phyloP scores from a whole-genome alignment of 2,797 vertebrate genomes.

The Meriones psammophilus region DNA sequence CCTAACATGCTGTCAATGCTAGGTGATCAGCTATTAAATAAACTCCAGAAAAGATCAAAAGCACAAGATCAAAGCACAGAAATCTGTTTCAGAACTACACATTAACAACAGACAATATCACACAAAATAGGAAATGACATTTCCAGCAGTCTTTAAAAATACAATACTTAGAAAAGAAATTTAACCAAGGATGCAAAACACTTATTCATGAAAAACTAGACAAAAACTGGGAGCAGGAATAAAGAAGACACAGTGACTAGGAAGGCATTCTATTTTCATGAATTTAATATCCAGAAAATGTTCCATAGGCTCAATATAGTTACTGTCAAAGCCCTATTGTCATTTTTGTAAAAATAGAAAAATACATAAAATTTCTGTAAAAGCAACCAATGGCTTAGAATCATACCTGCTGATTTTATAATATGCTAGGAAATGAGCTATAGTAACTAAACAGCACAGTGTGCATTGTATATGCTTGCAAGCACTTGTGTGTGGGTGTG shows the following conservation, averaged over 20 bases:
- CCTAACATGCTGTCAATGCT: not conserved
- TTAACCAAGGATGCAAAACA: not conserved
- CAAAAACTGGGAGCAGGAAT: not conserved
- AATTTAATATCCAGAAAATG: not conserved
- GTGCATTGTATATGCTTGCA: too few relatives aligned
- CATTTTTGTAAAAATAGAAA: not conserved
- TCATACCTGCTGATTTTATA: not conserved
- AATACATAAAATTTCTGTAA: not conserved
- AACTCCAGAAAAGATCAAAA: not conserved
- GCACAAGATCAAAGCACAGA: not conserved
- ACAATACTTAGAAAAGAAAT: not conserved
- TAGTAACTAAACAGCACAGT: not conserved
- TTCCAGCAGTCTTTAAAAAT: not conserved
- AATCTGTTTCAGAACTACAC: not conserved
- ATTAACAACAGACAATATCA: not conserved
- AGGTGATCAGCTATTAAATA: not conserved
- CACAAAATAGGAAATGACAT: not conserved
- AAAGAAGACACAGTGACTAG: not conserved
- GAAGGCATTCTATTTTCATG: not conserved
- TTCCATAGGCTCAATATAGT: not conserved
- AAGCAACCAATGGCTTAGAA: not conserved
- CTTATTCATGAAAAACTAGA: not conserved
- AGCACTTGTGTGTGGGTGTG: too few relatives aligned
- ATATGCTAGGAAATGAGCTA: not conserved
- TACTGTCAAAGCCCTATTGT: too few relatives aligned